Conservation (phyloP, 2,797 vertebrate species). For the Acipenser transmontanus region DNA sequence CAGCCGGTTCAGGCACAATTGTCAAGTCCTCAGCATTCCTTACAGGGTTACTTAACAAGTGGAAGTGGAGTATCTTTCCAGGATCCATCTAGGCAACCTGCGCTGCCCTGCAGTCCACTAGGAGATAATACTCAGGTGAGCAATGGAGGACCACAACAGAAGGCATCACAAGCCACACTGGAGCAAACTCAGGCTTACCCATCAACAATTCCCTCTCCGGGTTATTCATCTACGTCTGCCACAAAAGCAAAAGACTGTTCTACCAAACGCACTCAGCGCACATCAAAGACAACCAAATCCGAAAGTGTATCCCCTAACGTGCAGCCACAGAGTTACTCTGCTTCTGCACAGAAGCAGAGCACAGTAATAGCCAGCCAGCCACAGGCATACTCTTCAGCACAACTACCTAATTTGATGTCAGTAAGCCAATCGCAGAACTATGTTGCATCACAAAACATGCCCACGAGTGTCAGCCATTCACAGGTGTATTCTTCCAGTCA, state of each 20-base stretch:
- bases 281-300: constrained; percentile 66
- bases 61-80: constrained; percentile 76
- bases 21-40: constrained; percentile 82
- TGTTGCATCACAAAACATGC: constrained; percentile 65
- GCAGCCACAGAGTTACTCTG: constrained; percentile 77
- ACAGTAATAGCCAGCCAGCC: constrained; percentile 86
- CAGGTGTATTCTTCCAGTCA: constrained; percentile 75
- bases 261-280: constrained; percentile 66
- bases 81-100: constrained; percentile 75
- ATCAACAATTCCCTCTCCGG: constrained; percentile 66
- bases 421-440: constrained; percentile 83
- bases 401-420: constrained; percentile 81
- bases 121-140: constrained; percentile 79
- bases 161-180: constrained; percentile 70
- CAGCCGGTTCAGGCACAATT: constrained; percentile 81
- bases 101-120: constrained; percentile 75
- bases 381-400: constrained; percentile 77
- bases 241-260: constrained; percentile 76
- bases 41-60: constrained; percentile 79
- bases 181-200: constrained; percentile 76
- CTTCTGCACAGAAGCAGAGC: constrained; percentile 80
- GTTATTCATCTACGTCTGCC: constrained; percentile 66
- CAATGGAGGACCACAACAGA: constrained; percentile 73
- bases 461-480: constrained; percentile 71
- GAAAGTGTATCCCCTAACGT: constrained; percentile 65